Evolutionary conservation across 2,113 vertebrate genomes (phyloP), one percentile per base, ranked within the genome.

Genomic region (Dermatemys mawii): DNA sequence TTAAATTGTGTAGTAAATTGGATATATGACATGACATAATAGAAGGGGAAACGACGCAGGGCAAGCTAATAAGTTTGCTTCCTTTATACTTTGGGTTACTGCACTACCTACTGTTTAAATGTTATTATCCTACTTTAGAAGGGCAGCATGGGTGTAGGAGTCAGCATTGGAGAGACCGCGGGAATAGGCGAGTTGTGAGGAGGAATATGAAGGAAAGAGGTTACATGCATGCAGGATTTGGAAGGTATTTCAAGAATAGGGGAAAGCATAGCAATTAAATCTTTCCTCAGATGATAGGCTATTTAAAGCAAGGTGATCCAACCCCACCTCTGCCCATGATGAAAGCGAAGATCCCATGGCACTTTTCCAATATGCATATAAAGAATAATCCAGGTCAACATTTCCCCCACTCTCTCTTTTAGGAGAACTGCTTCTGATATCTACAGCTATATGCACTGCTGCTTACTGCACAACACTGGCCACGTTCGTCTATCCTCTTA

Each of bases 401-500:
- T 95, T 92, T 88, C 11, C 32, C 48, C 26, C 49, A 13, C 67
- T 90, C 88, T 26, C 63, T 90, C 87, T 93, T 44, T 90, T 78
- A 95, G 51, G 54, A 83, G 60, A 92, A 84, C 76, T 16, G 49
- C 49, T 95, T 29, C 63, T 93, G 94, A 94, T 53, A 78, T 86
- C 55, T 88, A 86, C 50, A 78, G 76, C 81, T 57, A 19, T 3
- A 29, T 32, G 49, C 0, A 0, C 87, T 93, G 83, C 90, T 95
- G 87, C 90, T 95, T 86, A 96, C 92, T 88, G 90, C 73, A 54
- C 12, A 41, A 87, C 88, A 49, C 91, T 93, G 89, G 93, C 92
- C 96, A 91, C 70, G 92, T 90, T 92, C 94, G 24, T 80, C 93
- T 88, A 92, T 81, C 73, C 63, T 92, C 89, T 41, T 78, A 90